Evolutionary conservation across 1,140 invertebrate genomes (phyloP).

Genomic region (Dinoponera quadriceps): DNA sequence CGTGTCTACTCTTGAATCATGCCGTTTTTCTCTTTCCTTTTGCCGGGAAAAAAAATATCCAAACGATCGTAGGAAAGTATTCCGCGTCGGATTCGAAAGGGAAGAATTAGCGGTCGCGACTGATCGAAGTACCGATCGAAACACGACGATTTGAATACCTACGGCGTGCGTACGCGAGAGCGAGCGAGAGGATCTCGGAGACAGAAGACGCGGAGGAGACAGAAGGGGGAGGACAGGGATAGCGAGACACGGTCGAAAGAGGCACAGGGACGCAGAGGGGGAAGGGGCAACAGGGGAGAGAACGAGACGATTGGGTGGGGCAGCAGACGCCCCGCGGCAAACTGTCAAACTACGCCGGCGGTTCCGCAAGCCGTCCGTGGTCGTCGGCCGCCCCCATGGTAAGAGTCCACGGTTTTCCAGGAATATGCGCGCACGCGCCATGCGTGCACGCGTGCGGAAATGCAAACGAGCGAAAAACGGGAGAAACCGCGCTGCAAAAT

Average conservation of each 20-base stretch:
- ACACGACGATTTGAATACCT: not conserved
- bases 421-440: conserved; percentile 42
- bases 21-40: not conserved
- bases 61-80: not conserved
- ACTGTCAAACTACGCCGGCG: conserved; percentile 84
- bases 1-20: not conserved
- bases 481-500: not conserved
- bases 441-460: conserved; percentile 25
- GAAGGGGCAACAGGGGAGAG: conserved; percentile 55
- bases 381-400: conserved; percentile 76
- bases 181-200: conserved; percentile 28
- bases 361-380: conserved; percentile 76
- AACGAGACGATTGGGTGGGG: conserved; percentile 80
- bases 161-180: not conserved
- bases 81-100: not conserved
- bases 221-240: conserved; percentile 26
- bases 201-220: conserved; percentile 28
- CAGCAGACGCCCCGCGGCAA: conserved; percentile 84
- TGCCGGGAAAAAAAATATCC: not conserved
- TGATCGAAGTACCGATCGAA: too few species aligned
- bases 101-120: not conserved
- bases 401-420: conserved; percentile 69
- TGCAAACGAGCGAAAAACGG: not conserved
- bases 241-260: conserved; percentile 50
- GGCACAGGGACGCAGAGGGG: conserved; percentile 16